Evolutionary conservation across 2,113 vertebrate species (phyloP).

Genomic region (Campylorhamphus procurvoides): DNA sequence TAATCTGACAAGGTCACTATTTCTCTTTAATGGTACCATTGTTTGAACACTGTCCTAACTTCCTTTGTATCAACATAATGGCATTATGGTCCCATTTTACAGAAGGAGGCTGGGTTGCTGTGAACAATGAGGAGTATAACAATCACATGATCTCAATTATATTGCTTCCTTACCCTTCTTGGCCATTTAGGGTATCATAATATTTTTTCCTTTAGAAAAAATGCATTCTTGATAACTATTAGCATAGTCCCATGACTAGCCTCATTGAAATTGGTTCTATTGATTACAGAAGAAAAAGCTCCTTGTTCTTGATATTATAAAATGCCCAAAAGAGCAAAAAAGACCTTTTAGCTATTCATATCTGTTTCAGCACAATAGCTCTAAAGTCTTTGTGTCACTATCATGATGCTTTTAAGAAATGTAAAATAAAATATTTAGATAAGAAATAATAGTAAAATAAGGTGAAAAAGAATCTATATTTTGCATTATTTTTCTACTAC

Average conservation of each 20-base stretch:
- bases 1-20: background rate
- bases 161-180: background rate
- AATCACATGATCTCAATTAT: background rate
- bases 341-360: background rate
- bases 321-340: background rate
- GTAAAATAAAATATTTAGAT: background rate
- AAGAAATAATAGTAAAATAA: background rate
- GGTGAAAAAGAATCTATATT: background rate
- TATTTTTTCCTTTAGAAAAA: background rate
- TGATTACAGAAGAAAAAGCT: background rate
- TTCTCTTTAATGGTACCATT: background rate
- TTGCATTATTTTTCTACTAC: background rate
- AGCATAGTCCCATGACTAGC: background rate
- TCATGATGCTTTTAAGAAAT: background rate
- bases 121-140: background rate
- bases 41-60: background rate
- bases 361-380: background rate
- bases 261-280: background rate
- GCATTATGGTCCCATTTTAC: background rate
- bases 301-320: background rate
- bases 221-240: background rate
- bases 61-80: background rate
- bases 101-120: background rate
- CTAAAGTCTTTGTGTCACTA: background rate
- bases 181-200: background rate